phyloP scores from a whole-genome alignment of 1,140 invertebrate species.

The Halyomorpha halys region DNA sequence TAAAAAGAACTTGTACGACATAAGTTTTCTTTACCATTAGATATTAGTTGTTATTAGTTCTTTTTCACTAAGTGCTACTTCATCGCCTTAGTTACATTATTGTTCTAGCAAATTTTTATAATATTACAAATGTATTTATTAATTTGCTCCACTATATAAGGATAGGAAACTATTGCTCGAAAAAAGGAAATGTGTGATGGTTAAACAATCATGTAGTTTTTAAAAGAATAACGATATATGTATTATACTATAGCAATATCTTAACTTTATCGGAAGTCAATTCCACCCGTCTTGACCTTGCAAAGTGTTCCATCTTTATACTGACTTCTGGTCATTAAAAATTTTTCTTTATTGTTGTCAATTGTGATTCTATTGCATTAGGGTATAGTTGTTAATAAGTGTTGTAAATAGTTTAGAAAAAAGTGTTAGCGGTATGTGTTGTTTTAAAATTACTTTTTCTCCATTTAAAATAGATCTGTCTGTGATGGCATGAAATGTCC shows the following conservation, averaged over 20 bases:
- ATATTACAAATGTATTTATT: neutral
- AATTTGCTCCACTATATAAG: slow-evolving; percentile 8
- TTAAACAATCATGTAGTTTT: slow-evolving; percentile 18
- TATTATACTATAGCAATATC: slow-evolving; percentile 11
- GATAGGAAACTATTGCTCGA: slow-evolving; percentile 16
- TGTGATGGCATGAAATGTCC: slow-evolving; percentile 26
- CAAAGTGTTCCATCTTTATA: slow-evolving; percentile 17
- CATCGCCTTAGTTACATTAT: slow-evolving; percentile 1
- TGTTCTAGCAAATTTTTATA: slow-evolving; percentile 12
- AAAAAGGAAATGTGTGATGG: slow-evolving; percentile 19
- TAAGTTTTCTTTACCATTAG: neutral
- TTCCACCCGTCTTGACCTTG: slow-evolving; percentile 19
- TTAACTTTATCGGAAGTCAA: slow-evolving; percentile 16
- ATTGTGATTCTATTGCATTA: slow-evolving; percentile 22
- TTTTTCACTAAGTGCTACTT: slow-evolving; percentile 10
- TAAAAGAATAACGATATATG: neutral
- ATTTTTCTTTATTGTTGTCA: slow-evolving; percentile 22
- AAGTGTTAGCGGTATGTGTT: slow-evolving; percentile 12
- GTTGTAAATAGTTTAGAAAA: slow-evolving; percentile 22
- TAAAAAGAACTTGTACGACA: neutral
- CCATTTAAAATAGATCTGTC: slow-evolving; percentile 22
- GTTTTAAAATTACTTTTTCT: slow-evolving; percentile 12
- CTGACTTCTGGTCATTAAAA: slow-evolving; percentile 14
- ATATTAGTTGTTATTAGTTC: slow-evolving; percentile 7
- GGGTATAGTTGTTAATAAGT: slow-evolving; percentile 19